A percentile compares a stretch with the other conserved stretches of the same genome.
Evolutionary conservation across 2,797 vertebrate genomes (phyloP).

Genomic region (Cottoperca gobio): DNA sequence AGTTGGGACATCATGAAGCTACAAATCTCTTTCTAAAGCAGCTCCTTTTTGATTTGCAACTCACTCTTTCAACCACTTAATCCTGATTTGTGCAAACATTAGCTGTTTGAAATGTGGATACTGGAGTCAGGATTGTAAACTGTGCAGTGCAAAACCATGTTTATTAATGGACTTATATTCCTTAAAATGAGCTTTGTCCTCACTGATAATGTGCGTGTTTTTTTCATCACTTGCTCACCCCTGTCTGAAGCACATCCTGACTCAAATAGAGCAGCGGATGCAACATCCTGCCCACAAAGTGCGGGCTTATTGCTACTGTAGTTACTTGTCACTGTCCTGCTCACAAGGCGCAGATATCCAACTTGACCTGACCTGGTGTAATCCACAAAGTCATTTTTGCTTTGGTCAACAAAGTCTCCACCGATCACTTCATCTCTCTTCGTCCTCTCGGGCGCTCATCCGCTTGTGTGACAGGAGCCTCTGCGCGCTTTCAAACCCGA

Average conservation of each 20-base stretch:
- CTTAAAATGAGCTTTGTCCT: neutral
- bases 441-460: constrained; percentile 37
- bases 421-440: constrained; percentile 30
- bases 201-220: neutral
- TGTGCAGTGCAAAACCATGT: neutral
- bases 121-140: neutral
- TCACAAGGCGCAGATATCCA: constrained; percentile 1
- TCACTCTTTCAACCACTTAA: neutral
- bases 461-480: constrained; percentile 20
- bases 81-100: neutral
- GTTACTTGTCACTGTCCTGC: constrained; percentile 12
- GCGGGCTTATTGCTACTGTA: neutral
- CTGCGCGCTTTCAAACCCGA: constrained; percentile 26
- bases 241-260: constrained; percentile 11
- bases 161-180: neutral
- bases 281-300: constrained; percentile 34
- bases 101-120: neutral
- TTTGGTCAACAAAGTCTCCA: constrained; percentile 47
- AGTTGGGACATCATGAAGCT: neutral
- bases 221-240: constrained; percentile 13
- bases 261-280: neutral
- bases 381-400: constrained; percentile 49
- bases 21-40: neutral
- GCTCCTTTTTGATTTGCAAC: neutral
- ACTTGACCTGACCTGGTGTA: constrained; percentile 37